Base-by-base conservation (phyloP, 1,140 invertebrate species). In the Chironomus striatipennis region DNA sequence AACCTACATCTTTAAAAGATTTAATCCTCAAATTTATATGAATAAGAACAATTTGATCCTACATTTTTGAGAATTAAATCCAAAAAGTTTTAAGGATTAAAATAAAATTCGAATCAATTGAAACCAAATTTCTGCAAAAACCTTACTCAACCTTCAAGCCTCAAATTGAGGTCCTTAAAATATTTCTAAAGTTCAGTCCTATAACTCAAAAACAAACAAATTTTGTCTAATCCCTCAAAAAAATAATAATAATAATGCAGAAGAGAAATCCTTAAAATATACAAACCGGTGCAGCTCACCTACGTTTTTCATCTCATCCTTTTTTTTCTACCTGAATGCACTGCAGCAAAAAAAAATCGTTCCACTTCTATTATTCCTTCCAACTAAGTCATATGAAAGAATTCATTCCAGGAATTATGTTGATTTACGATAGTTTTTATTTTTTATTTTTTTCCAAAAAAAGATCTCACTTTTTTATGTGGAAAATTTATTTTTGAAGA, bases 351-450 rank as follows among this genome's bases (percentile, higher is more conserved):
- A 12, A 57, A 57, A 70, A 70, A 70, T 20, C 18, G 65, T 70
- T 70, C 65, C 17, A 70, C 9, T 70, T 70, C 65, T 70, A 70
- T 70, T 70, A 70, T 70, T 70, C 65, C 65, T 70, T 70, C 65
- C 65, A 70, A 21, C 65, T 70, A 70, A 70, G 20, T 21, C 65
- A 70, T 70, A 15, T 21, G 20, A 70, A 21, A 20, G 65, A 70
- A 70, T 70, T 18, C 20, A 18, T 70, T 70, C 65, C 20, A 18
- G 65, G 65, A 70, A 70, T 70, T 21, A 21, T 20, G 17, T 70
- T 70, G 65, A 70, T 70, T 70, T 70, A 70, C 65, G 65, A 70
- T 70, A 17, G 8, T 20, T 67, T 67, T 67, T 67, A 7, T 67
- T 18, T 67, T 18, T 57, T 57, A 57, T 7, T 57, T 57, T 57